Evolutionary conservation across 2,797 vertebrate species (phyloP), one percentile per base, ranked within the genome.

Genomic region (Cygnus olor): DNA sequence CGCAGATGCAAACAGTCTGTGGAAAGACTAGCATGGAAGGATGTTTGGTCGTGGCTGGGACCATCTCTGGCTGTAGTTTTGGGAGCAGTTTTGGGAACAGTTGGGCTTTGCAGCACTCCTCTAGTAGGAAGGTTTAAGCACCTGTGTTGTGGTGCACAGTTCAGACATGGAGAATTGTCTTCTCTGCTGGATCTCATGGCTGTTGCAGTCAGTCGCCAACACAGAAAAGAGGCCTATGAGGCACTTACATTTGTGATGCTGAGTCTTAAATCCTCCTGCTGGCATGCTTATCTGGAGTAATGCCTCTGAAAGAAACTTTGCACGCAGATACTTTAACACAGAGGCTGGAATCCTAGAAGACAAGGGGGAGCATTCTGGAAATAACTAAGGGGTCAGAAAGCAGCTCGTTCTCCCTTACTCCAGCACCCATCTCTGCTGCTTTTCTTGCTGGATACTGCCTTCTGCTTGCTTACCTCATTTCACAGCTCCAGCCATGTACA

Each of bases 161-260:
- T 71, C 42, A 70, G 44, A 44, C 24, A 6, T 0, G 5, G 49
- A 63, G 8, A 27, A 18, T 61, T 47, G 10, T 28, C 42, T 4
- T 9, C 38, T 60, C 40, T 22, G 17, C 1, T 30, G 47, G n/a
- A 16, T 20, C 34, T 6, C 0, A 0, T 1, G 21, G 64, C 38
- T n/a, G 2, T 9, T n/a, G 24, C 10, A 1, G 19, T 19, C 16
- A 2, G 51, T n/a, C 51, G 77, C 7, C 3, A 47, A 3, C 25
- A 3, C 10, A 1, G 11, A 2, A 15, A 80, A 1, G 17, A 80
- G 32, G 65, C 42, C 36, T 3, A 4, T 13, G 27, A 64, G 15
- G 36, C 45, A 14, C 57, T 34, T 5, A 9, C 1, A 16, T 21
- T 60, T 44, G 20, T 65, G 63, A 44, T 32, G 64, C 30, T 14